These are phyloP conservation scores for Gambelia wislizenii DNA, from an alignment of 2,797 vertebrate genomes.

Conservation along the genomic window DNA sequence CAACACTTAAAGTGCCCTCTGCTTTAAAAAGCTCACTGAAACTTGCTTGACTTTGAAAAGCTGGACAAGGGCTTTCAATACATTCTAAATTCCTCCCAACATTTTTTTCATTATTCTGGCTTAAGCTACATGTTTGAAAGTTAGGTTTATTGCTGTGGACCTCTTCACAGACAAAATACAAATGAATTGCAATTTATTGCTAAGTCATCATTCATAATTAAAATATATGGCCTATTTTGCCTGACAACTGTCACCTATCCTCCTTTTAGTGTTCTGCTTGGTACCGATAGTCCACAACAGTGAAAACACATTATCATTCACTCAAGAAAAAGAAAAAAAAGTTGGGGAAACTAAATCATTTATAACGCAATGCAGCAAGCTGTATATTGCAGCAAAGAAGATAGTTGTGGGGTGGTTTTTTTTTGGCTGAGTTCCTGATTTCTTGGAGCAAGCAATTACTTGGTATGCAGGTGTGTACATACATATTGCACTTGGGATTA, in stretches of 20 bases:
- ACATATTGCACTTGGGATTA: too few relatives aligned
- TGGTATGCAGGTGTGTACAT: background rate
- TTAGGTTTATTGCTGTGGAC: background rate
- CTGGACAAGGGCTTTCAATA: background rate
- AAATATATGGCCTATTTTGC: rapidly evolving
- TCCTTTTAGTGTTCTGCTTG: background rate
- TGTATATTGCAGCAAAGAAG: slow-evolving; percentile 41
- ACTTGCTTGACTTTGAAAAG: background rate
- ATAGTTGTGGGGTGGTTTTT: slow-evolving; percentile 25
- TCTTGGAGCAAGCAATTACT: background rate
- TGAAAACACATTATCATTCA: rapidly evolving
- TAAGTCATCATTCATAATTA: background rate
- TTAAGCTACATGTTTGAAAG: background rate
- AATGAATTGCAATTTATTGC: background rate
- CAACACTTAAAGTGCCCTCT: background rate
- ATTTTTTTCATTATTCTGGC: background rate
- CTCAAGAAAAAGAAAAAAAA: background rate
- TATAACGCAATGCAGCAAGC: background rate
- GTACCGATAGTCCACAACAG: slow-evolving; percentile 7
- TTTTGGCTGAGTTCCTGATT: slow-evolving; percentile 36
- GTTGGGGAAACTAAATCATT: slow-evolving; percentile 29
- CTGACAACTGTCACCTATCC: background rate
- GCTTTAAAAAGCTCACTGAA: slow-evolving; percentile 22
- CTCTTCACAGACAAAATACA: background rate
- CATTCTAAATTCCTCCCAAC: background rate